phyloP scores from a whole-genome alignment of 2,113 vertebrate genomes.

The Myiagra hebetior region DNA sequence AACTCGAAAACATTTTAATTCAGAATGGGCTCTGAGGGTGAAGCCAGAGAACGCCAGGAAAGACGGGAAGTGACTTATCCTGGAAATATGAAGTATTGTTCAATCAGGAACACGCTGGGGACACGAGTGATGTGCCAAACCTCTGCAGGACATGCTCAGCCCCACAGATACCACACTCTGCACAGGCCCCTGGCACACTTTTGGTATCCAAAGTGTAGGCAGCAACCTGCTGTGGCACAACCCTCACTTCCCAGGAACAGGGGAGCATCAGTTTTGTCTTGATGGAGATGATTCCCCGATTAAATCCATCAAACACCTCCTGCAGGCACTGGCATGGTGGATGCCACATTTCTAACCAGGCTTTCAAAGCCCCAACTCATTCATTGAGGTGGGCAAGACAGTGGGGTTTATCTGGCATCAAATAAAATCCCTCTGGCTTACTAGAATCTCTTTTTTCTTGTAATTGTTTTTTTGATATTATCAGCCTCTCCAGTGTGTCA shows the following conservation, averaged over 20 bases:
- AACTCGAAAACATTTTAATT: not conserved
- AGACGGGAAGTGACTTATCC: constrained; percentile 53
- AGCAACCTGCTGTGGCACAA: not conserved
- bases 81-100: constrained; percentile 55
- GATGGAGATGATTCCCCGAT: not conserved
- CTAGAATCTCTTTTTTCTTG: not conserved
- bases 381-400: not conserved
- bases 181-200: not conserved
- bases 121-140: not conserved
- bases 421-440: not conserved
- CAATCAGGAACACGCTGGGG: not conserved
- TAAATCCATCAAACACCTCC: not conserved
- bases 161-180: not conserved
- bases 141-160: not conserved
- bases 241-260: not conserved
- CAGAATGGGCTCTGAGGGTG: not conserved
- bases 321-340: not conserved
- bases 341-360: not conserved
- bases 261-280: not conserved
- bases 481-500: not conserved
- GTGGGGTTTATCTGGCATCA: not conserved
- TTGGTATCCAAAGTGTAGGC: not conserved
- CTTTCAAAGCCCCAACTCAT: not conserved
- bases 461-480: not conserved
- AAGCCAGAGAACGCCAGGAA: not conserved